A percentile compares a stretch with the other conserved stretches of the same genome.
phyloP scores from a whole-genome alignment of 2,888 invertebrate genomes.

The Tineola bisselliella region DNA sequence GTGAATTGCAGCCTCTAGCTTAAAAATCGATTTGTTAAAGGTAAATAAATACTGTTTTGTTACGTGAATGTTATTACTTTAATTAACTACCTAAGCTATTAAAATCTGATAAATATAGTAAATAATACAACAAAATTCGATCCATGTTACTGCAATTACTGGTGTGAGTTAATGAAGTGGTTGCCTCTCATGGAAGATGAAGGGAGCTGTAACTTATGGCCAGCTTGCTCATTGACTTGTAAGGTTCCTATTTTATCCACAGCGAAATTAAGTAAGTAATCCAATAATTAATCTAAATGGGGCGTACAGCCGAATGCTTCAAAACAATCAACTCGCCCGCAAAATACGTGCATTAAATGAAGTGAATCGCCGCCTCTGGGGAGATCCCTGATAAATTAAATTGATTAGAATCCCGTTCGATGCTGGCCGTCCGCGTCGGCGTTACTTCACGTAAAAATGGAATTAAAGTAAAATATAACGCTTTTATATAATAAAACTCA shows the following conservation, averaged over 20 bases:
- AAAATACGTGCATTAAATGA: slow-evolving; percentile 69
- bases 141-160: neutral
- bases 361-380: slow-evolving; percentile 62
- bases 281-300: slow-evolving; percentile 69
- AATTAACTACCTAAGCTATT: neutral
- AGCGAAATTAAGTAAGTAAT: slow-evolving; percentile 65
- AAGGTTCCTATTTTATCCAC: slow-evolving; percentile 3
- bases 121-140: neutral
- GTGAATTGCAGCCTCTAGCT: slow-evolving; percentile 10
- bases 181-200: neutral
- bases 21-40: neutral
- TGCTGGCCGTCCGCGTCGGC: slow-evolving; percentile 48
- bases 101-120: too few species aligned
- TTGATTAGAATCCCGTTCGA: slow-evolving; percentile 67
- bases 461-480: slow-evolving; percentile 56
- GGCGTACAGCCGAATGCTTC: slow-evolving; percentile 67
- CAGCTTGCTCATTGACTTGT: neutral
- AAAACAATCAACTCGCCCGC: slow-evolving; percentile 67
- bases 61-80: neutral
- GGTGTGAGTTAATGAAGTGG: neutral
- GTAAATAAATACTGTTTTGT: neutral
- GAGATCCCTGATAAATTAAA: slow-evolving; percentile 69
- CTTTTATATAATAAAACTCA: slow-evolving; percentile 28
- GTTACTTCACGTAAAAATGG: slow-evolving; percentile 59
- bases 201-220: neutral